These are phyloP conservation scores for Astropecten irregularis DNA, from an alignment of 53 echinoderm and acorn worm genomes.

Conservation along the genomic window DNA sequence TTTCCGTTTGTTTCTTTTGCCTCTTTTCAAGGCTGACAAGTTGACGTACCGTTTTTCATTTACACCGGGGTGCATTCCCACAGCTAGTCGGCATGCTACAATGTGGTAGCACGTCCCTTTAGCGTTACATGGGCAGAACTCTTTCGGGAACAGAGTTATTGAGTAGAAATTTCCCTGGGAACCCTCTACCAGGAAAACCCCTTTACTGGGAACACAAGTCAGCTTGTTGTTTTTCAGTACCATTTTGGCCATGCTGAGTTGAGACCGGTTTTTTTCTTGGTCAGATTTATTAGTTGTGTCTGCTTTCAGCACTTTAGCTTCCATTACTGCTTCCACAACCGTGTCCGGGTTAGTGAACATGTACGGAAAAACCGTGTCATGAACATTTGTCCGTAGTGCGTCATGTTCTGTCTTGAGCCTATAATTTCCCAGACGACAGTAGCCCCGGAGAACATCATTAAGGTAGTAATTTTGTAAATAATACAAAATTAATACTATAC, in stretches of 20 bases:
- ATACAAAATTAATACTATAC: neutral
- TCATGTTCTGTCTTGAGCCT: neutral
- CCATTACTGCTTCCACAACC: constrained; percentile 18
- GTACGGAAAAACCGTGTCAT: too few species aligned
- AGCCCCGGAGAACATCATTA: neutral
- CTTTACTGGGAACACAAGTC: neutral
- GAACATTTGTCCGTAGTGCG: neutral
- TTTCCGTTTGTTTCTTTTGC: too few species aligned
- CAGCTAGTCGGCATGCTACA: neutral
- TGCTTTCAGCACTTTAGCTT: neutral
- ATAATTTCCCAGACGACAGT: neutral
- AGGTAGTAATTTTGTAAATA: too few species aligned
- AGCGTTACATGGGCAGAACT: neutral
- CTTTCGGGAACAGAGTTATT: neutral
- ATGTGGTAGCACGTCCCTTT: too few species aligned
- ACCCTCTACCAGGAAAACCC: constrained; percentile 1
- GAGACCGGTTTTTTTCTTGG: too few species aligned
- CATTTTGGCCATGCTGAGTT: constrained; percentile 10
- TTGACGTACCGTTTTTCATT: too few species aligned
- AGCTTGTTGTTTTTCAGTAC: neutral
- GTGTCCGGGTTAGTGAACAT: neutral
- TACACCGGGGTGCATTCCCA: neutral
- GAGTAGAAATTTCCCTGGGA: too few species aligned
- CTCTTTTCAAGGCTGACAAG: too few species aligned
- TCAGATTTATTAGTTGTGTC: neutral